Percentiles rank a stretch among this genome's conserved stretches.
Evolutionary conservation across 1,140 invertebrate genomes (phyloP).

Genomic region (Sweltsa coloradensis): DNA sequence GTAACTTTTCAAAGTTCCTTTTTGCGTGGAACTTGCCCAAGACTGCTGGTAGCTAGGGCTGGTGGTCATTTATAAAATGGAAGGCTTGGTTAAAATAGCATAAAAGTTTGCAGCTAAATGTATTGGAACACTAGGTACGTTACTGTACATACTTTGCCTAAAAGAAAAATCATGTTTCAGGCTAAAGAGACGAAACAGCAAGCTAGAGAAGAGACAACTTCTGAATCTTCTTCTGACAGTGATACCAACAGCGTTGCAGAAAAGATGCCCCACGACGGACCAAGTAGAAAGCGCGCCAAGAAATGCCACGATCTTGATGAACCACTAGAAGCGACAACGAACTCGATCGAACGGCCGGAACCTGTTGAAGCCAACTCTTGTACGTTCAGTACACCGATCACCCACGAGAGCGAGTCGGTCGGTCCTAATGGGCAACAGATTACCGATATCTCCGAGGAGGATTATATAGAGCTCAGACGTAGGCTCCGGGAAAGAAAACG

Average conservation of each 20-base stretch:
- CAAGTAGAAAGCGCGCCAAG: constrained; percentile 1
- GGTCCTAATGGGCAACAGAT: neutral
- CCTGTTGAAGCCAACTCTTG: neutral
- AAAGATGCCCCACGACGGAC: neutral
- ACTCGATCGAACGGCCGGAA: neutral
- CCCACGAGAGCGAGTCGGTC: neutral
- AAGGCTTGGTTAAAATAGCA: no score
- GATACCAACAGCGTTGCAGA: neutral
- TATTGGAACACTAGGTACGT: no score
- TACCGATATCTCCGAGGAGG: constrained; percentile 13
- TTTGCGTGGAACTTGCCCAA: no score
- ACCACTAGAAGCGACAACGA: neutral
- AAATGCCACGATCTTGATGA: neutral
- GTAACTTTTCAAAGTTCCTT: no score
- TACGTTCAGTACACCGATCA: neutral
- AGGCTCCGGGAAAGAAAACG: constrained; percentile 20
- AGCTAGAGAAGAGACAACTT: neutral
- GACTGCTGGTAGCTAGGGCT: no score
- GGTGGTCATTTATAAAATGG: no score
- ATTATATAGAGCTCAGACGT: constrained; percentile 18
- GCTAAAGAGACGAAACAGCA: neutral
- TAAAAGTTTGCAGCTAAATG: no score
- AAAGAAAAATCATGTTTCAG: neutral
- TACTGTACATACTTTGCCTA: no score
- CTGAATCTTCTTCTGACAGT: neutral